A percentile compares a stretch with the other conserved stretches of the same genome.
Conservation (phyloP, 2,888 invertebrate species). For the Phoenoteleia sp. region DNA sequence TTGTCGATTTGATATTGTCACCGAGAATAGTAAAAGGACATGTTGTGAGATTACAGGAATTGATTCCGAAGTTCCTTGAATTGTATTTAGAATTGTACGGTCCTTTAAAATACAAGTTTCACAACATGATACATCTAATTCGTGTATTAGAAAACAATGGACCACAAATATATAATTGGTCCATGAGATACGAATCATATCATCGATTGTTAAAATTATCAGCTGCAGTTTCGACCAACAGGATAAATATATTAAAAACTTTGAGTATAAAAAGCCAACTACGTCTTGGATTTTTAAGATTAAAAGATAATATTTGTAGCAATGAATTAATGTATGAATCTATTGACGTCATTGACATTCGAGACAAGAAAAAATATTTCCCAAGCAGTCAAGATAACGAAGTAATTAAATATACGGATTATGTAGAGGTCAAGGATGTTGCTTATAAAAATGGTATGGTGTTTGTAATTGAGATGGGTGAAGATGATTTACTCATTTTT, state of each 20-base stretch:
- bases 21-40: constrained; percentile 29
- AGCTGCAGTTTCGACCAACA: constrained; percentile 39
- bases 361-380: constrained; percentile 36
- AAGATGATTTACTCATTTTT: constrained; percentile 13
- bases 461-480: constrained; percentile 19
- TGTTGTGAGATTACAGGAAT: not conserved
- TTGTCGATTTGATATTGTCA: not conserved
- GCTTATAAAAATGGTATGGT: constrained; percentile 21
- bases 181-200: constrained; percentile 10
- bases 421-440: not conserved
- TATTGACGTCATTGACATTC: constrained; percentile 10
- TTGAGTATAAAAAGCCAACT: constrained; percentile 36
- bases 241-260: constrained; percentile 55
- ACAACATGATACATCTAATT: not conserved
- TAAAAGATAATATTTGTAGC: not conserved
- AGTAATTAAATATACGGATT: constrained; percentile 12
- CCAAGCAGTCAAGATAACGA: not conserved
- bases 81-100: constrained; percentile 3
- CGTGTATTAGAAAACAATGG: not conserved
- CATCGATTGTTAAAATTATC: constrained; percentile 33
- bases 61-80: constrained; percentile 6
- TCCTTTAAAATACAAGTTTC: constrained; percentile 6
- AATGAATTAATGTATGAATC: constrained; percentile 23
- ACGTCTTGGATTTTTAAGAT: constrained; percentile 36
- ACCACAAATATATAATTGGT: not conserved